phyloP scores from a whole-genome alignment of 2,888 invertebrate species.

The Synergus gifuensis region DNA sequence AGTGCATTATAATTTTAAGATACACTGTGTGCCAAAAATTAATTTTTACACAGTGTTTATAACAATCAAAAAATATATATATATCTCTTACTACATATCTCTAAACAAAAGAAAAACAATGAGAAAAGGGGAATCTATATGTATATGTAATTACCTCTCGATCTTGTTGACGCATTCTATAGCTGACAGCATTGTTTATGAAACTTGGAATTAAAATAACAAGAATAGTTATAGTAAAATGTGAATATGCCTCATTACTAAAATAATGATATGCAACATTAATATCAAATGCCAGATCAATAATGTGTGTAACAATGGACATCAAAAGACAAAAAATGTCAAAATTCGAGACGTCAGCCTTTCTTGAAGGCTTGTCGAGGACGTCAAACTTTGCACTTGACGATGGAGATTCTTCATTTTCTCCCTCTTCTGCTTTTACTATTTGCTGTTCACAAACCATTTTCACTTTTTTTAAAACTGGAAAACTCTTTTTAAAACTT shows the following conservation, averaged over 20 bases:
- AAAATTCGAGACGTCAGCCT: slow-evolving; percentile 77
- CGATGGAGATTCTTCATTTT: slow-evolving; percentile 32
- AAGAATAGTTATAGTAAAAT: slow-evolving; percentile 84
- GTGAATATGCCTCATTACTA: slow-evolving; percentile 79
- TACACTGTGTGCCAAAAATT: background rate
- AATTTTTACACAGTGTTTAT: background rate
- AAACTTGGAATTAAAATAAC: slow-evolving; percentile 87
- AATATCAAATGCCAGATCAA: slow-evolving; percentile 85
- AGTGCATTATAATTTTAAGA: background rate
- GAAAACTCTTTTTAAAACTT: too few relatives aligned
- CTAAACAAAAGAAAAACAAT: background rate
- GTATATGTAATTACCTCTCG: slow-evolving; percentile 62
- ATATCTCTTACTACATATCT: background rate
- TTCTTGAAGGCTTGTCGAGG: slow-evolving; percentile 66
- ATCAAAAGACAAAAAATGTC: slow-evolving; percentile 84
- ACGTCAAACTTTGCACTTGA: slow-evolving; percentile 57
- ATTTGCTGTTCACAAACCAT: slow-evolving; percentile 23
- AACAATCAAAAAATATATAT: background rate
- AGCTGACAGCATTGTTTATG: slow-evolving; percentile 86
- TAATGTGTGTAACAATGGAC: slow-evolving; percentile 84
- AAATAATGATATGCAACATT: slow-evolving; percentile 85
- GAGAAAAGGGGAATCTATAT: background rate
- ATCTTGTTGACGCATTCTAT: slow-evolving; percentile 82
- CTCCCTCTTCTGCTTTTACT: slow-evolving; percentile 26
- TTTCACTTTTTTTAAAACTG: background rate